Conservation (phyloP, 2,888 invertebrate genomes). For the Lithosia quadra region DNA sequence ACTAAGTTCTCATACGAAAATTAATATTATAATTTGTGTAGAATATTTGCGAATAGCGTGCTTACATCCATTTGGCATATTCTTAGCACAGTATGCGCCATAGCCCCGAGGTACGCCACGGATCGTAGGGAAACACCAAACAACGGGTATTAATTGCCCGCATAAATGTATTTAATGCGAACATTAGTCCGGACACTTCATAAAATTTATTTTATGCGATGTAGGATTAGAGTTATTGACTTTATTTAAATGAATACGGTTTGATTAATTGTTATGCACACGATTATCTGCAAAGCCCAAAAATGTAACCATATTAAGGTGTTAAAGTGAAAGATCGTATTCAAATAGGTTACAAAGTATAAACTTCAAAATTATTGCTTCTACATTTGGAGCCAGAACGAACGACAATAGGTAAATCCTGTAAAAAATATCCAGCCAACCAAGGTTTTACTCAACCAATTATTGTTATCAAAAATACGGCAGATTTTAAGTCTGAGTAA, state of each 20-base stretch:
- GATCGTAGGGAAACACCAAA: constrained; percentile 58
- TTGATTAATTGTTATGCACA: constrained; percentile 14
- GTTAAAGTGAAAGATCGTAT: too few relatives aligned
- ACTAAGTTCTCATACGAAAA: constrained; percentile 61
- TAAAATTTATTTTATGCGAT: constrained; percentile 45
- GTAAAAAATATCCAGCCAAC: too few relatives aligned
- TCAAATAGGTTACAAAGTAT: too few relatives aligned
- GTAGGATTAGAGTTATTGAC: constrained; percentile 22
- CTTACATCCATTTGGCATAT: constrained; percentile 65
- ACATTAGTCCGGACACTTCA: constrained; percentile 61
- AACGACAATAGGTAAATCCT: too few relatives aligned
- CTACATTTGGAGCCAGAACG: too few relatives aligned
- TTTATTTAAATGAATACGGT: constrained; percentile 19
- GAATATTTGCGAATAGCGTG: constrained; percentile 65
- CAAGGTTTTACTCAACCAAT: too few relatives aligned
- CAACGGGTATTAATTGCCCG: constrained; percentile 73
- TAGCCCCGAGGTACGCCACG: constrained; percentile 59
- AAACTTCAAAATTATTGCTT: too few relatives aligned
- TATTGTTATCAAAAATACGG: too few relatives aligned
- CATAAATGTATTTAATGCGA: constrained; percentile 77
- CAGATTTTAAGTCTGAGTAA: too few relatives aligned
- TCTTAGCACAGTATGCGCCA: constrained; percentile 55
- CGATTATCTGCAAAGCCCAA: background rate
- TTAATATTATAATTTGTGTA: constrained; percentile 50
- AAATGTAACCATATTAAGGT: too few relatives aligned